Evolutionary conservation across 2,113 vertebrate species (phyloP).

Genomic region (Periophthalmus modestus): DNA sequence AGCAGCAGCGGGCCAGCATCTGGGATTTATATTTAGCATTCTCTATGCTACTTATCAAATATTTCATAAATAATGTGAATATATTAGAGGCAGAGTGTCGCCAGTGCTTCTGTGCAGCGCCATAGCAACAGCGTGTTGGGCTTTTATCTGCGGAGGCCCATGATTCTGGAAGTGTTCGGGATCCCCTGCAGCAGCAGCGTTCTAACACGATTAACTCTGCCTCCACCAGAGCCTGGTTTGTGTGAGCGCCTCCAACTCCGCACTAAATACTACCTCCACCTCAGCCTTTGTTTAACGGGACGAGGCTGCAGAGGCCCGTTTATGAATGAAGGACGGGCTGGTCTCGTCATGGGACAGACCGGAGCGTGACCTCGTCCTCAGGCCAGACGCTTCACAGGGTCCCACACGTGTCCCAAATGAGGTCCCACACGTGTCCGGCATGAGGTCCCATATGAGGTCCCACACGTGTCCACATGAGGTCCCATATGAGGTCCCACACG

Average conservation of each 20-base stretch:
- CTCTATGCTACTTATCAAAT: constrained; percentile 81
- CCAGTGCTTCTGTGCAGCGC: constrained; percentile 76
- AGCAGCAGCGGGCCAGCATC: constrained; percentile 59
- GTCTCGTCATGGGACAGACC: too few relatives aligned
- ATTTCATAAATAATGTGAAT: constrained; percentile 83
- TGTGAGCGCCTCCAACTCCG: not conserved
- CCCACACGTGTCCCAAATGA: too few relatives aligned
- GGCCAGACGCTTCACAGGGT: too few relatives aligned
- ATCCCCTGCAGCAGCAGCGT: constrained; percentile 83
- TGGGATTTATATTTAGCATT: constrained; percentile 82
- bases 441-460: too few relatives aligned
- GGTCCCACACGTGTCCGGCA: too few relatives aligned
- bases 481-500: too few relatives aligned
- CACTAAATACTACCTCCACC: not conserved
- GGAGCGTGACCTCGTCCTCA: too few relatives aligned
- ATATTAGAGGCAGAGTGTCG: constrained; percentile 74
- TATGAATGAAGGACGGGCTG: too few relatives aligned
- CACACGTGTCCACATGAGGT: too few relatives aligned
- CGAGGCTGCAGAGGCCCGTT: too few relatives aligned
- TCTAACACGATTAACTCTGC: constrained; percentile 84
- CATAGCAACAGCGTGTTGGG: constrained; percentile 80
- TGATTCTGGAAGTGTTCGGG: constrained; percentile 81
- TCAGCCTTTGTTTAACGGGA: not conserved
- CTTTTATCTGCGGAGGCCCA: constrained; percentile 79
- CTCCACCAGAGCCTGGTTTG: constrained; percentile 78